Percentiles rank a stretch among this genome's conserved stretches.
phyloP scores from a whole-genome alignment of 2,797 vertebrate species.

The Xyrichtys novacula region DNA sequence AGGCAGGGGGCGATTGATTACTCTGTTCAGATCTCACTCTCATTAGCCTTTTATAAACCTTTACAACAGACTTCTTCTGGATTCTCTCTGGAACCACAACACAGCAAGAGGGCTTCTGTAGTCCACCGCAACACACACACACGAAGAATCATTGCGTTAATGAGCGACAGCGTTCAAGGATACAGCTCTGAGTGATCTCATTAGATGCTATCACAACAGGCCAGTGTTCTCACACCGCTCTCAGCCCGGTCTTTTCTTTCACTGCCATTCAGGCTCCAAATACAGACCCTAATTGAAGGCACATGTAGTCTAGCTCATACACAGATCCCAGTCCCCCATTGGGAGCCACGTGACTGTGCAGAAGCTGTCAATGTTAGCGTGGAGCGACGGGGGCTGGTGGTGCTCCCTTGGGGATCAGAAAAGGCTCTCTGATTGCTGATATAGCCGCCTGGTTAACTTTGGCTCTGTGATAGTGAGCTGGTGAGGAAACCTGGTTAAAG shows the following conservation, averaged over 20 bases:
- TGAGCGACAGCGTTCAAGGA: conserved; percentile 66
- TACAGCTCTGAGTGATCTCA: conserved; percentile 72
- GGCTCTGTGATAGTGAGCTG: conserved; percentile 32
- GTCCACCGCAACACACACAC: not conserved
- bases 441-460: conserved; percentile 41
- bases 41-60: conserved; percentile 23
- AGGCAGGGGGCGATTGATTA: conserved; percentile 35
- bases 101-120: conserved; percentile 43
- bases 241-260: conserved; percentile 42
- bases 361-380: conserved; percentile 40
- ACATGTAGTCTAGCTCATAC: conserved; percentile 70
- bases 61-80: conserved; percentile 20
- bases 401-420: conserved; percentile 29
- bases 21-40: conserved; percentile 12
- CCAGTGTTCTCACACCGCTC: conserved; percentile 67
- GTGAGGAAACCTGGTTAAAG: conserved; percentile 32
- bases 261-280: conserved; percentile 60
- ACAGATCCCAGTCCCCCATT: conserved; percentile 30
- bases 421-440: conserved; percentile 29
- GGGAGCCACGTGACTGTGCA: conserved; percentile 46
- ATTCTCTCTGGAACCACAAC: conserved; percentile 24
- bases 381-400: conserved; percentile 24
- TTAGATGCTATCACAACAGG: conserved; percentile 76
- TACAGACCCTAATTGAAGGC: conserved; percentile 78
- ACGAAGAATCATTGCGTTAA: conserved; percentile 52